Evolutionary conservation across 2,797 vertebrate species (phyloP).

Genomic region (Anomalospiza imberbis): DNA sequence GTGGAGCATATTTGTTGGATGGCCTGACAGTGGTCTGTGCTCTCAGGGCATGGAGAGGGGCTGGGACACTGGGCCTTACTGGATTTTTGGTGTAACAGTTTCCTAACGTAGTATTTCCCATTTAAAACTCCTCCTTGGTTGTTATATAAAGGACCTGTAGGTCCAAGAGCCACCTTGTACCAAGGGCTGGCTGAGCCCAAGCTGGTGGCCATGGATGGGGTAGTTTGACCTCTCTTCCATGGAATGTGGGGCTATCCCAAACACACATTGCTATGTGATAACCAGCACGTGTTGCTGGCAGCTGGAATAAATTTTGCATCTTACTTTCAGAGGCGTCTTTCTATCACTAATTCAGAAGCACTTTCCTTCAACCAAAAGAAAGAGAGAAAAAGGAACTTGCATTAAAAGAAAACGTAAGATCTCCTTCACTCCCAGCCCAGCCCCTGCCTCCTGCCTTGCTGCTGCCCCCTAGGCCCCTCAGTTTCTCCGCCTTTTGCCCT

Average conservation of each 20-base stretch:
- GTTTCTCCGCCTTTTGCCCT: background rate
- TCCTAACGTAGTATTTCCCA: background rate
- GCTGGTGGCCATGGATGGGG: background rate
- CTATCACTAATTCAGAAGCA: constrained; percentile 94
- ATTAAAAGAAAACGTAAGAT: constrained; percentile 93
- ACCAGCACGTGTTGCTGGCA: background rate
- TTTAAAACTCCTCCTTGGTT: background rate
- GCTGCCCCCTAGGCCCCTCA: constrained; percentile 6
- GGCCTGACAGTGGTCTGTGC: background rate
- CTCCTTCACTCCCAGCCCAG: constrained; percentile 32
- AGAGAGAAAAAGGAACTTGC: constrained; percentile 85
- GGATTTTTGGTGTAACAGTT: background rate
- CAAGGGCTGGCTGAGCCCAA: background rate
- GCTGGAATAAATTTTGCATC: constrained; percentile 62
- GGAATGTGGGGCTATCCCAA: background rate
- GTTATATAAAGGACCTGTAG: background rate
- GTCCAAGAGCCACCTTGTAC: background rate
- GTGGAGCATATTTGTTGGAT: background rate
- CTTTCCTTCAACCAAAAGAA: constrained; percentile 94
- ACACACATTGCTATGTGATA: background rate
- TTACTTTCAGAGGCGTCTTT: constrained; percentile 89
- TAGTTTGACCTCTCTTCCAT: background rate
- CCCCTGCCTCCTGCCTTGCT: constrained; percentile 3
- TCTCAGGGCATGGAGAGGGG: background rate
- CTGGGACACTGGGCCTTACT: background rate